A percentile compares a stretch with the other conserved stretches of the same genome.
Conservation (phyloP, 2,888 invertebrate species). For the Ferdinandea cuprea region DNA sequence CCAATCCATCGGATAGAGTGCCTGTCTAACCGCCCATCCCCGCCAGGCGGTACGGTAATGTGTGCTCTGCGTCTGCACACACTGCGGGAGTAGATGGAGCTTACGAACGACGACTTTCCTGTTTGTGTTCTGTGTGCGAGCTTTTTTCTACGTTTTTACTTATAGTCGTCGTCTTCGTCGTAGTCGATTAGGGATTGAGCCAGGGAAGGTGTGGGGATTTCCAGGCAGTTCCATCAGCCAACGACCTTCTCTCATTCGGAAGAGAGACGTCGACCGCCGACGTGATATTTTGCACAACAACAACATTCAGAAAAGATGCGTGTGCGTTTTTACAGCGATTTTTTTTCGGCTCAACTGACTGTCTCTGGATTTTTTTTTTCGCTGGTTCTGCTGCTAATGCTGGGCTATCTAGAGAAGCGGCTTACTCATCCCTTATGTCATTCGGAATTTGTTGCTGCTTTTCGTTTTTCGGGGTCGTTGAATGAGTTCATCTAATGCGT, state of each 20-base stretch:
- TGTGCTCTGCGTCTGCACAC: too few species aligned
- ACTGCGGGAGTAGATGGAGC: slow-evolving; percentile 53
- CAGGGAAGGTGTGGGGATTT: slow-evolving; percentile 1
- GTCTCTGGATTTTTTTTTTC: slow-evolving; percentile 10
- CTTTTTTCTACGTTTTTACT: slow-evolving; percentile 59
- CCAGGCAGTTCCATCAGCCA: slow-evolving; percentile 63
- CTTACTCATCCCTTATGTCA: slow-evolving; percentile 72
- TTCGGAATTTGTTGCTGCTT: background rate
- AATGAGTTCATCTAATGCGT: slow-evolving; percentile 61
- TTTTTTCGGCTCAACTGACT: background rate
- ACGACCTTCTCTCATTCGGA: slow-evolving; percentile 70
- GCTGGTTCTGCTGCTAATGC: too few species aligned
- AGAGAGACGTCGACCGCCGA: slow-evolving; percentile 36
- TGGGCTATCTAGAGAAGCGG: background rate
- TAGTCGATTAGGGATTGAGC: too few species aligned
- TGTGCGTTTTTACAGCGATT: slow-evolving; percentile 56
- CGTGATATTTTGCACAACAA: slow-evolving; percentile 42
- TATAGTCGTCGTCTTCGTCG: background rate
- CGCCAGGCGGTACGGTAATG: background rate
- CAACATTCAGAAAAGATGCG: slow-evolving; percentile 57
- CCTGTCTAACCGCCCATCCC: slow-evolving; percentile 2
- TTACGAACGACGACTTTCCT: slow-evolving; percentile 72
- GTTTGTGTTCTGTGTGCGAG: slow-evolving; percentile 58
- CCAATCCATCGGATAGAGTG: slow-evolving; percentile 50
- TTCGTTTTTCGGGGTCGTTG: slow-evolving; percentile 49